A percentile compares a stretch with the other conserved stretches of the same genome.
phyloP scores from a whole-genome alignment of 2,797 vertebrate genomes.

The Glossophaga mutica region DNA sequence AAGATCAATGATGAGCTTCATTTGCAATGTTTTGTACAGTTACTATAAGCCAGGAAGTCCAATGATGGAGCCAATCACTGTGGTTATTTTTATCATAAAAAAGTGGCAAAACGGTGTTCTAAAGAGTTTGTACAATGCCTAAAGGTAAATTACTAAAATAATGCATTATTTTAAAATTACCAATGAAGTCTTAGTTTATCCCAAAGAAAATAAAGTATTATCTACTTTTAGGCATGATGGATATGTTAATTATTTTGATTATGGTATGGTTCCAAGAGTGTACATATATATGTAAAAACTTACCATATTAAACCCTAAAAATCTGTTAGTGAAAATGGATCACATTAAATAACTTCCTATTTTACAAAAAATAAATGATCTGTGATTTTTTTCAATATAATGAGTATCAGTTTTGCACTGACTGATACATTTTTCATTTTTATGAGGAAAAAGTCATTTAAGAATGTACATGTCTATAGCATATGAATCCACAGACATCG shows the following conservation, averaged over 20 bases:
- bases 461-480: background rate
- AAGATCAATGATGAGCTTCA: background rate
- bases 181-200: background rate
- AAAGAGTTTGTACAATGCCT: background rate
- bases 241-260: constrained; percentile 3
- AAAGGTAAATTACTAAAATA: constrained; percentile 36
- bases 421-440: background rate
- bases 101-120: background rate
- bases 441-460: background rate
- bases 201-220: constrained; percentile 16
- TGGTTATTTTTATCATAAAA: constrained; percentile 2
- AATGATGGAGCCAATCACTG: background rate
- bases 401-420: background rate
- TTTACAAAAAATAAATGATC: background rate
- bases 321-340: background rate
- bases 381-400: constrained; percentile 11
- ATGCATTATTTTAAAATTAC: background rate
- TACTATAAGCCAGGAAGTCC: background rate
- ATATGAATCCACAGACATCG: background rate
- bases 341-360: background rate
- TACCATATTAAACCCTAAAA: background rate
- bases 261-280: background rate
- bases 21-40: background rate
- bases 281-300: background rate
- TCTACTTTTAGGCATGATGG: background rate